Percentiles rank a stretch among this genome's conserved stretches.
These are phyloP conservation scores for Odobenus rosmarus DNA, from an alignment of 2,113 vertebrate species.

Conservation along the genomic window DNA sequence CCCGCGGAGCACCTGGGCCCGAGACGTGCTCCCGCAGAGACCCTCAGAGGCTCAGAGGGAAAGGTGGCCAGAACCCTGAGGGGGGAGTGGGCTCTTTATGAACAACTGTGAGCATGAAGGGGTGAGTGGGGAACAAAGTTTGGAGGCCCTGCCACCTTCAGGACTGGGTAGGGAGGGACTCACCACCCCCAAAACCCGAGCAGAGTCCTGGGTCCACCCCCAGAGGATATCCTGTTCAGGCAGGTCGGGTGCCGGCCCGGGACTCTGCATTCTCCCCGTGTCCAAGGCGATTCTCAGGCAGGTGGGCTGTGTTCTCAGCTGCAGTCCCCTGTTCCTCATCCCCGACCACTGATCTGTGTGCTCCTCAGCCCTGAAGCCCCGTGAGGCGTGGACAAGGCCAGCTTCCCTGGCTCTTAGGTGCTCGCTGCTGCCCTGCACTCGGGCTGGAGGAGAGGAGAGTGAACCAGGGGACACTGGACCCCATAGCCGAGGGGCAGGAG, in stretches of 20 bases:
- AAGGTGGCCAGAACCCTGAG: not conserved
- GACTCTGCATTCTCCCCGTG: not conserved
- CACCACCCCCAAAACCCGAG: too few relatives aligned
- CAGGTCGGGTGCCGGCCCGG: not conserved
- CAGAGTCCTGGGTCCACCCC: not conserved
- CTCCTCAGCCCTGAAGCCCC: not conserved
- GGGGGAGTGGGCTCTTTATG: not conserved
- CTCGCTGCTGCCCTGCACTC: not conserved
- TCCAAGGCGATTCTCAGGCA: not conserved
- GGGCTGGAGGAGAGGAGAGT: not conserved
- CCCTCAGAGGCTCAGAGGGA: not conserved
- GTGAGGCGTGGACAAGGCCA: too few relatives aligned
- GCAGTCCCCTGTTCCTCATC: rapidly evolving
- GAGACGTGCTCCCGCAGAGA: rapidly evolving
- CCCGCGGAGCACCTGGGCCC: not conserved
- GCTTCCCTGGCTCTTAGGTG: too few relatives aligned
- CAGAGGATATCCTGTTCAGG: not conserved
- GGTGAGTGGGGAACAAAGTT: not conserved
- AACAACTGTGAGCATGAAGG: not conserved
- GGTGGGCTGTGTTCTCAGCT: not conserved
- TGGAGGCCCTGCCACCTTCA: not conserved
- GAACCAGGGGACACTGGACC: too few relatives aligned
- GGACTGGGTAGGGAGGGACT: not conserved
- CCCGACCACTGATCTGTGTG: not conserved
- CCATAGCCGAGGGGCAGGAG: not conserved